A percentile compares a stretch with the other conserved stretches of the same genome.
Evolutionary conservation across 2,888 invertebrate genomes (phyloP).

Genomic region (Trissonchulus sp.): DNA sequence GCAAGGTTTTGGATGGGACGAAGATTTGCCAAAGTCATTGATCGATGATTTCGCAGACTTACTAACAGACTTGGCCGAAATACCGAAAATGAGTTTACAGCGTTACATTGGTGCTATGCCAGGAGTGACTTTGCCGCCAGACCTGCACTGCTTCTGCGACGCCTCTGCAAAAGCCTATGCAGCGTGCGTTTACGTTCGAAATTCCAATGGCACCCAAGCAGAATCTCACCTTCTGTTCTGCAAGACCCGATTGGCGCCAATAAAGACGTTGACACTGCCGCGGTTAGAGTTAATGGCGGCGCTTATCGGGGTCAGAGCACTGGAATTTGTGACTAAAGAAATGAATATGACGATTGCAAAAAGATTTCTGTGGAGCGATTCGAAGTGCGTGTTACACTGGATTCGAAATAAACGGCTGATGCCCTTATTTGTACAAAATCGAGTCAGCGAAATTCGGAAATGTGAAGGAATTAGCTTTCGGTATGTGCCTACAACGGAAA

Average conservation of each 20-base stretch:
- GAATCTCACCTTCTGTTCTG: slow-evolving; percentile 27
- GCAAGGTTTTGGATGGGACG: too few species aligned
- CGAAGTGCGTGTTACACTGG: slow-evolving; percentile 38
- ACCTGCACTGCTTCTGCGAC: too few species aligned
- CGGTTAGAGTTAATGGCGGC: too few species aligned
- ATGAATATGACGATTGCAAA: slow-evolving; percentile 33
- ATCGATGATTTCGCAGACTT: too few species aligned
- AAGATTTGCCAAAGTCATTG: too few species aligned
- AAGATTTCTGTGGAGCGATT: slow-evolving; percentile 36
- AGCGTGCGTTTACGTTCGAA: slow-evolving; percentile 36
- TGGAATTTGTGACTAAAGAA: slow-evolving; percentile 33
- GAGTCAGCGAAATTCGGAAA: slow-evolving; percentile 39
- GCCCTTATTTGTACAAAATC: slow-evolving; percentile 38
- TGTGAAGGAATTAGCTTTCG: slow-evolving; percentile 36
- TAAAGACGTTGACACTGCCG: slow-evolving; percentile 38
- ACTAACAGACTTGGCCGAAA: too few species aligned
- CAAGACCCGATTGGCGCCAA: slow-evolving; percentile 39
- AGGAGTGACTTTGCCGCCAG: too few species aligned
- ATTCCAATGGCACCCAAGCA: not conserved
- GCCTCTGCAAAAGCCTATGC: slow-evolving; percentile 39
- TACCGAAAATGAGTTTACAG: too few species aligned
- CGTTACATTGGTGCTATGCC: too few species aligned
- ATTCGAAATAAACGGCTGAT: slow-evolving; percentile 22
- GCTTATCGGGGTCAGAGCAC: slow-evolving; percentile 29
- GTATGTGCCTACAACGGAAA: slow-evolving; percentile 39